Conservation (phyloP, 1,140 invertebrate genomes). For the Anastatus disparis region DNA sequence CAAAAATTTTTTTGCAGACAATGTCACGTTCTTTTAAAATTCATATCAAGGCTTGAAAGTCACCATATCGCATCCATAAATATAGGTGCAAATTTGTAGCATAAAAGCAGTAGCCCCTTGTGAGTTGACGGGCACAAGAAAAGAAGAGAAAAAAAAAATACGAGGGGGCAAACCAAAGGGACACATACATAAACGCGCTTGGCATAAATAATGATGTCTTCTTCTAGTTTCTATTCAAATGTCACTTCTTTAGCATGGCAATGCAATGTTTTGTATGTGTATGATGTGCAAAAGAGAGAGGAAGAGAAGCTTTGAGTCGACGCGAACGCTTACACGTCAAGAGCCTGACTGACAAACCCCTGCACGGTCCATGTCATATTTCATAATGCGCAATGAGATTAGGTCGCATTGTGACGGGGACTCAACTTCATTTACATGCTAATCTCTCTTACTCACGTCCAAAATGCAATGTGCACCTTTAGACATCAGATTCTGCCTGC, state of each 20-base stretch:
- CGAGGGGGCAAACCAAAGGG: no score
- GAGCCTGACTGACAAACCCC: slow-evolving; percentile 55
- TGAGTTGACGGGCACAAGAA: not conserved
- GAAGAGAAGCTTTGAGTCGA: slow-evolving; percentile 9
- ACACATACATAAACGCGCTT: no score
- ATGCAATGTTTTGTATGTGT: not conserved
- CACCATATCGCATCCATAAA: no score
- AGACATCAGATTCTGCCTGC: slow-evolving; percentile 22
- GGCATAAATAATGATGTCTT: slow-evolving; percentile 55
- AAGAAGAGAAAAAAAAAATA: not conserved
- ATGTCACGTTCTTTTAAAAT: no score
- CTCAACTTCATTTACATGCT: slow-evolving; percentile 59
- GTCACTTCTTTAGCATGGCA: slow-evolving; percentile 43
- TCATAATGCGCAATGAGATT: slow-evolving; percentile 60
- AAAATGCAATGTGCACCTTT: slow-evolving; percentile 20
- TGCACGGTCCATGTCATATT: slow-evolving; percentile 57
- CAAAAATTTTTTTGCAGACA: no score
- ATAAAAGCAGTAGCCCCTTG: no score
- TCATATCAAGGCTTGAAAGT: no score
- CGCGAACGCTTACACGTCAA: slow-evolving; percentile 29
- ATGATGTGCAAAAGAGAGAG: not conserved
- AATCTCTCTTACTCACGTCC: slow-evolving; percentile 46
- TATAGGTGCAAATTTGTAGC: no score
- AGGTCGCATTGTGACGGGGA: slow-evolving; percentile 55
- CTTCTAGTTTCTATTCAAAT: slow-evolving; percentile 48